Conservation (phyloP, 2,113 vertebrate species). For the Sceloporus undulatus region DNA sequence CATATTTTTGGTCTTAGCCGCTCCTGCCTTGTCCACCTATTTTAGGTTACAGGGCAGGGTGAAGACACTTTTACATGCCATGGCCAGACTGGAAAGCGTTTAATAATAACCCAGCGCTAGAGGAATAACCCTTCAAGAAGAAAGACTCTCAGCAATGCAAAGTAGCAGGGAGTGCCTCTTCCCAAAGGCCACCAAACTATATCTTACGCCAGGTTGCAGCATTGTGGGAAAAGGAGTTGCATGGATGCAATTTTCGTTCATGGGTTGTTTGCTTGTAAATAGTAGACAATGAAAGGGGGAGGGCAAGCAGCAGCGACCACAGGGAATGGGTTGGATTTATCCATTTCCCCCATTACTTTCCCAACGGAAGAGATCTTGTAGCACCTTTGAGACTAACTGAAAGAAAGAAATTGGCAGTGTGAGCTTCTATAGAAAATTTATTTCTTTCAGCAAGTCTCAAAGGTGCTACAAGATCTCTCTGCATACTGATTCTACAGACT, state of each 20-base stretch:
- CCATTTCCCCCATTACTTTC: not conserved
- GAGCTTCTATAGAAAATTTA: no score
- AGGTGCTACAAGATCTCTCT: no score
- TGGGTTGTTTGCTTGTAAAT: not conserved
- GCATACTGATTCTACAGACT: no score
- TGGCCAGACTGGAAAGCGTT: not conserved
- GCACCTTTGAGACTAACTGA: no score
- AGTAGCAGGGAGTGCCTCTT: not conserved
- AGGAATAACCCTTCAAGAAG: not conserved
- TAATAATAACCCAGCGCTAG: not conserved
- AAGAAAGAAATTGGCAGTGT: no score
- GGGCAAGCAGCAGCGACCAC: not conserved
- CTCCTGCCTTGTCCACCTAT: not conserved
- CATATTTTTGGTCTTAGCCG: not conserved
- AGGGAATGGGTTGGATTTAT: not conserved
- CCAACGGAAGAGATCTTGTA: no score
- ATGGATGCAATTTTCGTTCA: not conserved
- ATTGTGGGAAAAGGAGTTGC: not conserved
- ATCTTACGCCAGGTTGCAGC: not conserved
- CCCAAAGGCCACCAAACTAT: no score
- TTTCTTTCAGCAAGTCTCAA: no score
- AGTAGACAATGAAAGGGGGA: not conserved
- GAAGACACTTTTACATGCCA: not conserved
- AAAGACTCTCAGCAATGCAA: not conserved
- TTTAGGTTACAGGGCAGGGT: not conserved